Conservation (phyloP, 2,113 vertebrate species). For the Lepus europaeus region DNA sequence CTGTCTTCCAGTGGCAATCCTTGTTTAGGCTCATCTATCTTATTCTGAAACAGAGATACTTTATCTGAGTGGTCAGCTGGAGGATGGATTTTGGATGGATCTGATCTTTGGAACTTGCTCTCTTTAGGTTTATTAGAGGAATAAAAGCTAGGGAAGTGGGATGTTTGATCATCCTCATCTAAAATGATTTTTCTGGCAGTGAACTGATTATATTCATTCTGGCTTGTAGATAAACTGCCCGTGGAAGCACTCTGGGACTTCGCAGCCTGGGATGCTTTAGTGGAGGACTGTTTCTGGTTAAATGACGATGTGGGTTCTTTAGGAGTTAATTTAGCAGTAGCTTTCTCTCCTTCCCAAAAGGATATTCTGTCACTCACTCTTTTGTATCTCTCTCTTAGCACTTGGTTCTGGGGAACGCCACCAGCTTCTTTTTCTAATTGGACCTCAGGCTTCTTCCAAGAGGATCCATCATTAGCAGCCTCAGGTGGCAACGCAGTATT, state of each 20-base stretch:
- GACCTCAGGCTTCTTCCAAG: conserved; percentile 45
- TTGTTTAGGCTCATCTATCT: conserved; percentile 59
- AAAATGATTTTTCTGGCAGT: conserved; percentile 72
- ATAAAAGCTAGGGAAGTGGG: conserved; percentile 50
- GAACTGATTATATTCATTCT: conserved; percentile 67
- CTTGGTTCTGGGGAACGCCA: conserved; percentile 57
- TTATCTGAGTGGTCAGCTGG: conserved; percentile 46
- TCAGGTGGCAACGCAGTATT: not conserved
- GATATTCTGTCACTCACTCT: conserved; percentile 92
- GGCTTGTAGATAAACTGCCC: conserved; percentile 24
- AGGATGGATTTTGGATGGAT: conserved; percentile 71
- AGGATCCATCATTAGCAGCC: not conserved
- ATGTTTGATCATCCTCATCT: conserved; percentile 58
- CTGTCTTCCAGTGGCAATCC: conserved; percentile 44
- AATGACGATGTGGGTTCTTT: conserved; percentile 46
- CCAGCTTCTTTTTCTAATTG: conserved; percentile 52
- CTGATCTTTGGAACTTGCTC: conserved; percentile 47
- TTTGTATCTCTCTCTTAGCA: conserved; percentile 79
- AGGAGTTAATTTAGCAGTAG: conserved; percentile 58
- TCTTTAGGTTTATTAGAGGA: conserved; percentile 68
- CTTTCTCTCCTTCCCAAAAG: conserved; percentile 93
- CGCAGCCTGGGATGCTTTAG: conserved; percentile 21
- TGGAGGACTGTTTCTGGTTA: not conserved
- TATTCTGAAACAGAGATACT: conserved; percentile 43
- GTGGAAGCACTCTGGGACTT: not conserved